A percentile compares a stretch with the other conserved stretches of the same genome.
Evolutionary conservation across 2,888 invertebrate species (phyloP).

Genomic region (Eristalis intricaria): DNA sequence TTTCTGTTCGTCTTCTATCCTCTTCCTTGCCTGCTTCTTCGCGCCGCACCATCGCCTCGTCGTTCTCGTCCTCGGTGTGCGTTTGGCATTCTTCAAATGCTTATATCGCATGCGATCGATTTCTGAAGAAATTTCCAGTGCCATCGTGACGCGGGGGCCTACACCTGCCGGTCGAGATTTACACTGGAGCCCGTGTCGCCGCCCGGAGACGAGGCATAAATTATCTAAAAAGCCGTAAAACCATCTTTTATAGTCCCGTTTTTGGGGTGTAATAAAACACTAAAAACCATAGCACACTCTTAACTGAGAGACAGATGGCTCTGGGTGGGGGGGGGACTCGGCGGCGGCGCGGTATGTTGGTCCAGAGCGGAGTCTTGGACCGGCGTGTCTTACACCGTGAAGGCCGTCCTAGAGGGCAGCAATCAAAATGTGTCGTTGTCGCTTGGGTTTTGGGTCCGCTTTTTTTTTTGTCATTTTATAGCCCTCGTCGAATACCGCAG

Average conservation of each 20-base stretch:
- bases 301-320: neutral
- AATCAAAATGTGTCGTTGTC: constrained; percentile 49
- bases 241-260: constrained; percentile 61
- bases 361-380: no score
- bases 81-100: constrained; percentile 69
- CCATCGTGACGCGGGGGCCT: constrained; percentile 7
- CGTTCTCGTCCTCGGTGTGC: neutral
- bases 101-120: constrained; percentile 71
- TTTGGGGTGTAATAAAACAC: constrained; percentile 58
- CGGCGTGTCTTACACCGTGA: constrained; percentile 14
- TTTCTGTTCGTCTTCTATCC: neutral
- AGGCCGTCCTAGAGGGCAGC: constrained; percentile 27
- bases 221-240: constrained; percentile 47
- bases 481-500: constrained; percentile 23
- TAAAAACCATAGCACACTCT: constrained; percentile 59
- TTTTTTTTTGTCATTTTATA: constrained; percentile 55
- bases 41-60: neutral
- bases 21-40: no score
- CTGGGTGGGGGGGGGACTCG: neutral
- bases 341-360: no score
- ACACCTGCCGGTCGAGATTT: constrained; percentile 52
- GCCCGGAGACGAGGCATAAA: constrained; percentile 10
- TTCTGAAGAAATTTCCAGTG: constrained; percentile 67
- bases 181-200: constrained; percentile 9
- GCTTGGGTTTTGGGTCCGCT: neutral